These are phyloP conservation scores for Sceloporus tristichus DNA, from an alignment of 2,113 vertebrate species.

Conservation along the genomic window DNA sequence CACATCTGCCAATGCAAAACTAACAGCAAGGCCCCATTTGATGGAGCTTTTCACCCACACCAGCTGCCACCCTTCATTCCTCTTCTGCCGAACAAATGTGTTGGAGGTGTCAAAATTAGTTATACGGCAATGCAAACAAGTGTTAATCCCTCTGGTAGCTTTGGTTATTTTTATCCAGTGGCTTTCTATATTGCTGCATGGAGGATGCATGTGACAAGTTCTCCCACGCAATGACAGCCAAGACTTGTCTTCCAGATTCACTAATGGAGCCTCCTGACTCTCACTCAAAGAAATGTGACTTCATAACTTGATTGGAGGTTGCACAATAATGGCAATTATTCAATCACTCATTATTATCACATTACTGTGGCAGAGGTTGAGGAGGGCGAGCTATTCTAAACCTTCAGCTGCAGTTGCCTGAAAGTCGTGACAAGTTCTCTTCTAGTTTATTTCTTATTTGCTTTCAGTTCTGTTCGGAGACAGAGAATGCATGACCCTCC, in stretches of 20 bases:
- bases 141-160: background rate
- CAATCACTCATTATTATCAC: slow-evolving; percentile 39
- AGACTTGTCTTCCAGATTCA: slow-evolving; percentile 29
- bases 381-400: slow-evolving; percentile 15
- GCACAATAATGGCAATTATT: slow-evolving; percentile 34
- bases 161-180: slow-evolving; percentile 41
- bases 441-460: background rate
- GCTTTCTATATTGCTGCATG: slow-evolving; percentile 35
- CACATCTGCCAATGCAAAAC: slow-evolving; percentile 1
- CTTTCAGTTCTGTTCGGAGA: background rate
- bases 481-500: background rate
- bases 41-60: slow-evolving; percentile 20
- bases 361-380: background rate
- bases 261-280: slow-evolving; percentile 38
- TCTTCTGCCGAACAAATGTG: slow-evolving; percentile 16
- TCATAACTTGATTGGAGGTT: background rate
- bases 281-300: slow-evolving; percentile 15
- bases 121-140: slow-evolving; percentile 19
- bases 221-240: slow-evolving; percentile 34
- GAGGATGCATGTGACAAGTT: slow-evolving; percentile 41
- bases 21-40: background rate
- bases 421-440: slow-evolving; percentile 13
- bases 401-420: background rate
- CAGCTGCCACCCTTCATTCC: slow-evolving; percentile 24
- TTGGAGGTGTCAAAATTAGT: slow-evolving; percentile 39